Evolutionary conservation across 1,140 invertebrate species (phyloP), one percentile per base, ranked within the genome.

Genomic region (Drosophila tani): DNA sequence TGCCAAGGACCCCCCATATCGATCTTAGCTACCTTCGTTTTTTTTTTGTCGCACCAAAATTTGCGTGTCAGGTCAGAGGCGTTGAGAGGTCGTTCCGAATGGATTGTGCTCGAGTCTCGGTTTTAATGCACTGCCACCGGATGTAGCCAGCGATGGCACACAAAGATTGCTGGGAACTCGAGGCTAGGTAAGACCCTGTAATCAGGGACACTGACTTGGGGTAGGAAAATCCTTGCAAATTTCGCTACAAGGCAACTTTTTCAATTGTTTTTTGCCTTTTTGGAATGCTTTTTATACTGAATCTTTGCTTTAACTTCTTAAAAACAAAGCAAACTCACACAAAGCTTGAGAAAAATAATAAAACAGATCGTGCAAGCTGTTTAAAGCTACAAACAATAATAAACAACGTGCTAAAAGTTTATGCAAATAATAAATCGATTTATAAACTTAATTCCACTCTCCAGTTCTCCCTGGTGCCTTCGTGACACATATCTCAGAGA

Each of bases 41-140:
- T 66, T 74, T 43, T 79, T 65, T 51, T 81, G 74, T 64, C 32
- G 60, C 73, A 50, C 35, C 21, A 62, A 85, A 85, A 81, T 79
- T 86, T 75, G 83, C 82, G 75, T 73, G 79, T 77, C 70, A 66
- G 53, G 53, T 80, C 70, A 75, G 38, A 71, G 81, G 69, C 69
- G 76, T 55, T 35, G 24, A 80, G 79, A 84, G 81, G 76, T 86
- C 70, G 53, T 43, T 32, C 43, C 19, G 49, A 40, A 24, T 41
- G 68, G 41, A 21, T 67, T 68, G 55, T 21, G 43, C 71, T 63
- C 47, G 49, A 46, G 65, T 64, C 45, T 47, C 41, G 57, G 53
- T 63, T 84, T 50, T 35, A 83, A 63, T 71, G 67, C 63, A 65
- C 63, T 69, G 41, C 56, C 51, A 55, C 4, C 68, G 49, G 47